These are phyloP conservation scores for Eufriesea mexicana DNA, from an alignment of 1,140 invertebrate species.

Conservation along the genomic window DNA sequence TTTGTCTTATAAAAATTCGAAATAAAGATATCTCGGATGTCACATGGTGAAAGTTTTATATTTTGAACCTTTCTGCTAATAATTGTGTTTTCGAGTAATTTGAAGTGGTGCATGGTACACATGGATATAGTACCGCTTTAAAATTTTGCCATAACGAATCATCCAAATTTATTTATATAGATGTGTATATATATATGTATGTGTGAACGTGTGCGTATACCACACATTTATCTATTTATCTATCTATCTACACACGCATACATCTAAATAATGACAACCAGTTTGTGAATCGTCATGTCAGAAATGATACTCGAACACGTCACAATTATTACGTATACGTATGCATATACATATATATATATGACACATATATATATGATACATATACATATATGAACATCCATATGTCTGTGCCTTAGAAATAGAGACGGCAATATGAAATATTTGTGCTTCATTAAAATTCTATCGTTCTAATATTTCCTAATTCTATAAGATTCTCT, in stretches of 20 bases:
- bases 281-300: slow-evolving; percentile 38
- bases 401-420: slow-evolving; percentile 61
- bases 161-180: slow-evolving; percentile 5
- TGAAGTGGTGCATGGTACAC: slow-evolving; percentile 34
- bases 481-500: neutral
- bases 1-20: slow-evolving; percentile 74
- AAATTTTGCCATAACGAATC: neutral
- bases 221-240: neutral
- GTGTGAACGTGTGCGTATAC: too few relatives aligned
- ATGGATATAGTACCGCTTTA: slow-evolving; percentile 36
- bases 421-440: slow-evolving; percentile 48
- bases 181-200: neutral
- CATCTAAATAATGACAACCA: slow-evolving; percentile 11
- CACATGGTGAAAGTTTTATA: slow-evolving; percentile 64
- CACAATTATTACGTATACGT: slow-evolving; percentile 37
- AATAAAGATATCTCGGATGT: slow-evolving; percentile 75
- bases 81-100: slow-evolving; percentile 3
- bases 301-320: slow-evolving; percentile 51
- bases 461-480: slow-evolving; percentile 15
- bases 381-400: slow-evolving; percentile 32
- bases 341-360: slow-evolving; percentile 13
- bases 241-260: neutral
- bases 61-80: slow-evolving; percentile 64
- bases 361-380: slow-evolving; percentile 35
- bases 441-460: slow-evolving; percentile 21